Evolutionary conservation across 2,113 vertebrate species (phyloP), one percentile per base, ranked within the genome.

Genomic region (Galbula dea): DNA sequence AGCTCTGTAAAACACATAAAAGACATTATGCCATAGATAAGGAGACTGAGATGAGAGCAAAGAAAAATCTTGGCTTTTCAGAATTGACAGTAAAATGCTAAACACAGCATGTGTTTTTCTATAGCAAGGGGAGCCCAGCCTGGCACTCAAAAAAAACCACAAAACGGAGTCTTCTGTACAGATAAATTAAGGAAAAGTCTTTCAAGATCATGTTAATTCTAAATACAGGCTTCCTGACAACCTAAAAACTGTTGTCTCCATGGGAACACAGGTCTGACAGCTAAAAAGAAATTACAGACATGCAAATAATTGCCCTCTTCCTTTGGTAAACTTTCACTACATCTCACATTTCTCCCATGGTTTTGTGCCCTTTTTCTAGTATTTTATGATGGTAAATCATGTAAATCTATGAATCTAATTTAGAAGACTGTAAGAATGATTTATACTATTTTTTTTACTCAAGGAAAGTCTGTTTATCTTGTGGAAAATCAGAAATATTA

Each of bases 31-130:
- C 3, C 48, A 86, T 72, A 92, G 23, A 36, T 14, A 72, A 86
- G 27, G 30, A 92, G 67, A 86, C 27, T 66, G 39, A 89, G 11
- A 63, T 10, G 14, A 27, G 3, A 4, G 13, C 83, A 76, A 62
- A n/a, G 26, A 77, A 77, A 62, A 41, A 54, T 36, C 19, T 26
- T 81, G 39, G 30, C 15, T 73, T 54, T 91, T 46, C 29, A 54
- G 46, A 73, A 67, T 9, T 52, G 22, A 90, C 32, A 74, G 12
- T 52, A 68, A 92, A 75, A 78, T 27, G 29, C 3, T 45, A 71
- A 74, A 67, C 0, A 0, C 11, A 65, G 21, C 7, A 30, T 2
- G 1, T 4, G 1, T 4, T 85, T 87, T 90, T 34, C 77, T 76
- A 22, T 6, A 11, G 22, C 43, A 79, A 63, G 37, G 6, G 14